These are phyloP conservation scores for Agapetus fuscipes DNA, from an alignment of 2,888 invertebrate genomes.

Conservation along the genomic window DNA sequence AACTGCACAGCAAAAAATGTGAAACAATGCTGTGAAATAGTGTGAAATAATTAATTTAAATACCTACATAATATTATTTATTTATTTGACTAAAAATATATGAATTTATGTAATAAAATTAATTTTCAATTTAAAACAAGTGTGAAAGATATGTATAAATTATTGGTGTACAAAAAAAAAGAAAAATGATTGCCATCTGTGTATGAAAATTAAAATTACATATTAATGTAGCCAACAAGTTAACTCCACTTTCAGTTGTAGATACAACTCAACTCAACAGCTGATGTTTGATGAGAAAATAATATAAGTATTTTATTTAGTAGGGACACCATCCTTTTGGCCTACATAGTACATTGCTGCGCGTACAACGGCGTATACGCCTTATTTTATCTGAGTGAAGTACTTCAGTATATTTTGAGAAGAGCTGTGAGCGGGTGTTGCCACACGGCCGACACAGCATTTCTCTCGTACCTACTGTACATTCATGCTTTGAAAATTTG, in stretches of 20 bases:
- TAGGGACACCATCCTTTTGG: background rate
- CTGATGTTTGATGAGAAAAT: background rate
- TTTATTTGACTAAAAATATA: too few relatives aligned
- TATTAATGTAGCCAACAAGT: too few relatives aligned
- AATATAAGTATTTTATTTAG: background rate
- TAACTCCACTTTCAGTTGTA: background rate
- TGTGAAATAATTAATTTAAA: too few relatives aligned
- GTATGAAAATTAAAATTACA: too few relatives aligned
- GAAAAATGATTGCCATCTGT: too few relatives aligned
- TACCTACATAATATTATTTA: too few relatives aligned
- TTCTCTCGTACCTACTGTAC: conserved; percentile 2
- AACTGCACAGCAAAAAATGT: conserved; percentile 1
- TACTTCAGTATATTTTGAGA: conserved; percentile 12
- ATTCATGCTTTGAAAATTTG: conserved; percentile 8
- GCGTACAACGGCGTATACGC: background rate
- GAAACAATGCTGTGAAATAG: background rate
- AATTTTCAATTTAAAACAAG: too few relatives aligned
- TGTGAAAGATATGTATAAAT: too few relatives aligned
- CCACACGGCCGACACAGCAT: background rate
- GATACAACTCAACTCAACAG: background rate
- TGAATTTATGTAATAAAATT: too few relatives aligned
- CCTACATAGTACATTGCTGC: background rate
- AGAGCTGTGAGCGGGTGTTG: conserved; percentile 4
- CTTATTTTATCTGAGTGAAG: background rate
- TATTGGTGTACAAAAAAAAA: too few relatives aligned